Conservation (phyloP, 2,113 vertebrate genomes). For the Tinamus guttatus region DNA sequence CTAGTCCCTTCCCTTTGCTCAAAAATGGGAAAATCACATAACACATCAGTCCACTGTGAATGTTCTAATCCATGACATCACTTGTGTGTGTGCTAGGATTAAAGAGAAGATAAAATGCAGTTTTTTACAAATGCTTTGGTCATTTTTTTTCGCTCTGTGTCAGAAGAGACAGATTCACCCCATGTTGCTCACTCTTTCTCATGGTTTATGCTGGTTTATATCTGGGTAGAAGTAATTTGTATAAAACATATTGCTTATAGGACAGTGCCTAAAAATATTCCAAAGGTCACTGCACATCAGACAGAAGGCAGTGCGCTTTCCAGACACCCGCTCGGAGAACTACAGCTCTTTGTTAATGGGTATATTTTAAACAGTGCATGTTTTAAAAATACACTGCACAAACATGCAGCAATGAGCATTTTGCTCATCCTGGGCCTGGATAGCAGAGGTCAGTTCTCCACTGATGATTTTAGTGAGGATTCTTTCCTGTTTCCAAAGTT, state of each 20-base stretch:
- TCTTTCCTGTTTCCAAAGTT: not conserved
- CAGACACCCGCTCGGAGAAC: not conserved
- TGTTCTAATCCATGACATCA: not conserved
- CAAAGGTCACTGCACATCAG: constrained; percentile 45
- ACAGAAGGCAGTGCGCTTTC: constrained; percentile 26
- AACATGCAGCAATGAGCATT: not conserved
- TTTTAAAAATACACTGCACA: constrained; percentile 10
- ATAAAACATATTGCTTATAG: not conserved
- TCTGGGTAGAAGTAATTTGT: constrained; percentile 36
- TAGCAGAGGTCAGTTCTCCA: not conserved
- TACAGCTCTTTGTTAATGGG: constrained; percentile 47
- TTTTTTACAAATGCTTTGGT: not conserved
- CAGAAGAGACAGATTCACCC: not conserved
- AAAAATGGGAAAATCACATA: not conserved
- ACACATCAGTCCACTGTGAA: not conserved
- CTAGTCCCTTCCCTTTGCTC: not conserved
- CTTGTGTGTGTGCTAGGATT: not conserved
- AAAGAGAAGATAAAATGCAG: not conserved
- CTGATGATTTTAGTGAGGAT: not conserved
- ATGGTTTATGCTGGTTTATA: not conserved
- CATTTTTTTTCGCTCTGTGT: not conserved
- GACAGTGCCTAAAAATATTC: constrained; percentile 58
- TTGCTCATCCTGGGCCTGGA: not conserved
- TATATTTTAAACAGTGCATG: constrained; percentile 6
- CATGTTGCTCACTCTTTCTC: not conserved